phyloP scores from a whole-genome alignment of 1,140 invertebrate species.

The Teleogryllus occipitalis region DNA sequence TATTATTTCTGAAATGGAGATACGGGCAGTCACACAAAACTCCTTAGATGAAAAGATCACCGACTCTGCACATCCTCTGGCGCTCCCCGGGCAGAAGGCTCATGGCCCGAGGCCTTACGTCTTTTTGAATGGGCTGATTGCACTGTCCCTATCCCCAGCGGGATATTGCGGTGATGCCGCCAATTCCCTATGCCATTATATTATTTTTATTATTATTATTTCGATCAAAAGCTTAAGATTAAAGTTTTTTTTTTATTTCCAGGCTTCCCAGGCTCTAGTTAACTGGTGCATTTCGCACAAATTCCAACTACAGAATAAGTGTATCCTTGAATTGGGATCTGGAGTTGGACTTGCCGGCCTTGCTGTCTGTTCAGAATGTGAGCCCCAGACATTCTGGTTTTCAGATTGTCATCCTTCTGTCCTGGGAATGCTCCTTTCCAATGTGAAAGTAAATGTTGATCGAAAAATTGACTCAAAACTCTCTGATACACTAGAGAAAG shows the following conservation, averaged over 20 bases:
- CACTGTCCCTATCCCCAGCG: no score
- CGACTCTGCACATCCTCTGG: no score
- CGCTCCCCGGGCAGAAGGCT: no score
- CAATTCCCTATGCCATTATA: no score
- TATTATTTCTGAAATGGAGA: no score
- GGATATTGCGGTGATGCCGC: no score
- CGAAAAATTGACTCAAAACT: constrained; percentile 11
- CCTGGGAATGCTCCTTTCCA: constrained; percentile 27
- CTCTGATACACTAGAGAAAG: constrained; percentile 16
- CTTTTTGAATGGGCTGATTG: no score
- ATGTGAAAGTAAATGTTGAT: constrained; percentile 17
- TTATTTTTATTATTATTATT: not conserved
- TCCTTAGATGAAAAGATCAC: no score
- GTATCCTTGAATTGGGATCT: constrained; percentile 47
- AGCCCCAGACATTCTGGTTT: constrained; percentile 41
- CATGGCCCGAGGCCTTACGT: no score
- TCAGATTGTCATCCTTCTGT: constrained; percentile 45
- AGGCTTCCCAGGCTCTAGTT: constrained; percentile 42
- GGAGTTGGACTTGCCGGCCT: constrained; percentile 47
- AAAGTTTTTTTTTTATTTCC: not conserved
- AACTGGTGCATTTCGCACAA: constrained; percentile 44
- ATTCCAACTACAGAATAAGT: constrained; percentile 34
- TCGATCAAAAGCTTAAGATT: not conserved
- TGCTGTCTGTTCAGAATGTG: constrained; percentile 36
- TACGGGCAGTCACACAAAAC: no score